These are phyloP conservation scores for Sarcophaga peregrina DNA, from an alignment of 1,140 invertebrate species.

Conservation along the genomic window DNA sequence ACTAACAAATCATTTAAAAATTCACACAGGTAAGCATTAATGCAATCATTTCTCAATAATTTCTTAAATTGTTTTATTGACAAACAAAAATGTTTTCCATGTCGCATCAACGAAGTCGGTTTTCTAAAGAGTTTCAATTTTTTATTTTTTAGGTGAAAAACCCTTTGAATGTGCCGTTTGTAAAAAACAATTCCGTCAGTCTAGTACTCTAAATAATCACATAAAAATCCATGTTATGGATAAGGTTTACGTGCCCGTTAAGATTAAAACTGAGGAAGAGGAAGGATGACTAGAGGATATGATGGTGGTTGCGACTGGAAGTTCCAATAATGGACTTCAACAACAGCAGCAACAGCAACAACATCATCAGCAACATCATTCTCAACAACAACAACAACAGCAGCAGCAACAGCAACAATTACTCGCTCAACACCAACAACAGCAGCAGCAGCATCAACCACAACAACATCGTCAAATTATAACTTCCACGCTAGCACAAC, in stretches of 20 bases:
- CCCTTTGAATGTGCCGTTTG: slow-evolving; percentile 66
- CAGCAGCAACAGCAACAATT: slow-evolving; percentile 51
- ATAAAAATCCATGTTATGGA: slow-evolving; percentile 67
- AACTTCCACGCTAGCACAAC: slow-evolving; percentile 46
- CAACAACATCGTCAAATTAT: slow-evolving; percentile 44
- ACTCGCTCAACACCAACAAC: slow-evolving; percentile 53
- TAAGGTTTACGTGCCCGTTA: slow-evolving; percentile 65
- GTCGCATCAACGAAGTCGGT: background rate
- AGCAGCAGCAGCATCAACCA: slow-evolving; percentile 48
- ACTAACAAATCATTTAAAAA: slow-evolving; percentile 65
- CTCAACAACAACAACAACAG: slow-evolving; percentile 49
- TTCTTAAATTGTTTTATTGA: too few relatives aligned
- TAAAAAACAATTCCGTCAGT: slow-evolving; percentile 66
- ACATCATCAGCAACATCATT: slow-evolving; percentile 53
- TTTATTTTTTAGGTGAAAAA: slow-evolving; percentile 60
- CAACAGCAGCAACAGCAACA: slow-evolving; percentile 51
- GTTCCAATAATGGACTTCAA: slow-evolving; percentile 37
- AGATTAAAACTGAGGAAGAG: slow-evolving; percentile 66
- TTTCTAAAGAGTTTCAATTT: background rate
- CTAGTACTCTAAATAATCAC: slow-evolving; percentile 66
- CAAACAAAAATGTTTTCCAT: too few relatives aligned
- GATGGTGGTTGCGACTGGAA: slow-evolving; percentile 49
- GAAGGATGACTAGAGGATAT: slow-evolving; percentile 66
- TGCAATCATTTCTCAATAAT: background rate
- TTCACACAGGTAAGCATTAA: slow-evolving; percentile 60